These are phyloP conservation scores for Rhimphoctona megacephalus DNA, from an alignment of 2,888 invertebrate species.

Conservation along the genomic window DNA sequence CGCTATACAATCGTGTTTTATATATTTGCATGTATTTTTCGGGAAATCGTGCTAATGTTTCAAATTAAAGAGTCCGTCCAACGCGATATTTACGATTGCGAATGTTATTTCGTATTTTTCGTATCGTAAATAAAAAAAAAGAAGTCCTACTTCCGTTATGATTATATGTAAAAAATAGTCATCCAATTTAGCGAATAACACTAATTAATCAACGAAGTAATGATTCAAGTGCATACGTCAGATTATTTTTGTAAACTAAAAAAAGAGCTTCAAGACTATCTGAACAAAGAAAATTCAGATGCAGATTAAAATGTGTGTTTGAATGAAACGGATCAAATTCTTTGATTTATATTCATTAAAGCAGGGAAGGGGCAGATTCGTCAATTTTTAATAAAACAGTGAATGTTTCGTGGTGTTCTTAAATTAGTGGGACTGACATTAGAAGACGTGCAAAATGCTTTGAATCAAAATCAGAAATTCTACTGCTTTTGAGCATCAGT, in stretches of 20 bases:
- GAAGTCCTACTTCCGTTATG: not conserved
- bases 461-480: no score
- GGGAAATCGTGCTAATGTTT: conserved; percentile 16
- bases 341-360: no score
- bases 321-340: no score
- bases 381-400: not conserved
- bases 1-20: conserved; percentile 26
- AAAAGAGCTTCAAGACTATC: not conserved
- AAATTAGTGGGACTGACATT: no score
- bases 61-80: conserved; percentile 62
- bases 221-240: not conserved
- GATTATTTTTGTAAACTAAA: not conserved
- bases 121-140: not conserved
- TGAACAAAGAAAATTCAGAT: not conserved
- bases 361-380: not conserved
- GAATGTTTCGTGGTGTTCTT: no score
- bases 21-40: not conserved
- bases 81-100: conserved; percentile 62
- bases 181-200: not conserved
- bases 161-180: not conserved
- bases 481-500: no score
- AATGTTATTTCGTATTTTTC: conserved; percentile 24
- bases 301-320: no score
- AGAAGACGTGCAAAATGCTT: no score
- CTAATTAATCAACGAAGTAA: not conserved